Evolutionary conservation across 1,140 invertebrate species (phyloP).

Genomic region (Drosophila erecta): DNA sequence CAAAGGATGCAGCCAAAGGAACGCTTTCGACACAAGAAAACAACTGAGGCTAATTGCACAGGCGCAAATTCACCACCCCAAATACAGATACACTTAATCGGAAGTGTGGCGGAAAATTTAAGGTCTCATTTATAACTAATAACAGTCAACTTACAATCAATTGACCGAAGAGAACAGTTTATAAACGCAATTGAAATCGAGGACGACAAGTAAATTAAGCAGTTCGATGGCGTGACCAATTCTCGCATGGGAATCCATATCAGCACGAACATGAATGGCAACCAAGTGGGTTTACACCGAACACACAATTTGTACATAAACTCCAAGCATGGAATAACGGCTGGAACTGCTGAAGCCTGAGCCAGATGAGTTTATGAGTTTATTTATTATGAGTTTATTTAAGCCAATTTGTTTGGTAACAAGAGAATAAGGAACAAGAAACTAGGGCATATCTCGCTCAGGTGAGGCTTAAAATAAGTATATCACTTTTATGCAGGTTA

Average conservation of each 20-base stretch:
- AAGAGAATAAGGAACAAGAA: neutral
- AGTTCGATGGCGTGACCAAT: constrained; percentile 38
- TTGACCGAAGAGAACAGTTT: constrained; percentile 1
- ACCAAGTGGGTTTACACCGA: constrained; percentile 28
- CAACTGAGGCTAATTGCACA: constrained; percentile 34
- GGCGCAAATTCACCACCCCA: neutral
- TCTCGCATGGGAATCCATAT: constrained; percentile 30
- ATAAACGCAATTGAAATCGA: constrained; percentile 20
- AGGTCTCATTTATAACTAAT: neutral
- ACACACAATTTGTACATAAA: constrained; percentile 3
- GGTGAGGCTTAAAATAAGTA: no score
- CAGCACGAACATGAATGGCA: constrained; percentile 38
- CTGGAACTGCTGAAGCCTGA: constrained; percentile 7
- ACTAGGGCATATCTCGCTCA: no score
- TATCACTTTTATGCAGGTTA: neutral
- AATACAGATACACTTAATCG: neutral
- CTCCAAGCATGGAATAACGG: constrained; percentile 9
- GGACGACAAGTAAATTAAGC: neutral
- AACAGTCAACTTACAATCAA: constrained; percentile 6
- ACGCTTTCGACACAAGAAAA: constrained; percentile 5
- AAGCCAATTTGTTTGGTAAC: neutral
- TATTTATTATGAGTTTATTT: constrained; percentile 14
- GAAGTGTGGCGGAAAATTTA: neutral
- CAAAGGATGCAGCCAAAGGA: constrained; percentile 21
- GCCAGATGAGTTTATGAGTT: neutral